Conservation (phyloP, 2,888 invertebrate genomes). For the Brachypalpus laphriformis region DNA sequence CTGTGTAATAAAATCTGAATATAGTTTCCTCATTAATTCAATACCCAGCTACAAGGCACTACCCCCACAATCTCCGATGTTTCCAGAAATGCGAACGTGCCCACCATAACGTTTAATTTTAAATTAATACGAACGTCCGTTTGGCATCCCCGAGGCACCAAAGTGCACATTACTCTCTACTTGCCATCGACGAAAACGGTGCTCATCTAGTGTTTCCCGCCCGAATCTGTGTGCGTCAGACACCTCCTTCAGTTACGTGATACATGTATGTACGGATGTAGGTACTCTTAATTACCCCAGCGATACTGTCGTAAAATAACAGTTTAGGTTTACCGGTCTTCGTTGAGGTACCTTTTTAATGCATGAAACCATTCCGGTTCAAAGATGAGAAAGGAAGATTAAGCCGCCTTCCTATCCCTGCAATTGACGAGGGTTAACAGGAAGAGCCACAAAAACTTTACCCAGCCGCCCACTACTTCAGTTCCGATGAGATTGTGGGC, state of each 20-base stretch:
- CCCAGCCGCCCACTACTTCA: slow-evolving; percentile 39
- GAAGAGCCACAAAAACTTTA: slow-evolving; percentile 58
- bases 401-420: slow-evolving; percentile 32
- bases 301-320: slow-evolving; percentile 66
- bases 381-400: slow-evolving; percentile 59
- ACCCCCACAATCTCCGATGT: not conserved
- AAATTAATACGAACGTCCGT: slow-evolving; percentile 53
- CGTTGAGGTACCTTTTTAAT: slow-evolving; percentile 39
- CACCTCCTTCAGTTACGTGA: not conserved
- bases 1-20: slow-evolving; percentile 13
- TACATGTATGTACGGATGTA: not conserved
- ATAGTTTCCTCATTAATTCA: slow-evolving; percentile 40
- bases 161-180: slow-evolving; percentile 27
- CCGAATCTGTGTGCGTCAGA: slow-evolving; percentile 14
- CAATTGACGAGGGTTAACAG: slow-evolving; percentile 64
- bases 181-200: not conserved
- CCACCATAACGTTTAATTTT: slow-evolving; percentile 53
- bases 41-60: not conserved
- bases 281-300: slow-evolving; percentile 55
- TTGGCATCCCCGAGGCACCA: slow-evolving; percentile 20
- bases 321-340: slow-evolving; percentile 38
- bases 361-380: slow-evolving; percentile 49
- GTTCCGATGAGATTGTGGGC: slow-evolving; percentile 20
- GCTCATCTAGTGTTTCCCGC: not conserved
- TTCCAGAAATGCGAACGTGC: not conserved